These are phyloP conservation scores for Philereme vetulata DNA, from an alignment of 2,888 invertebrate species.

Conservation along the genomic window DNA sequence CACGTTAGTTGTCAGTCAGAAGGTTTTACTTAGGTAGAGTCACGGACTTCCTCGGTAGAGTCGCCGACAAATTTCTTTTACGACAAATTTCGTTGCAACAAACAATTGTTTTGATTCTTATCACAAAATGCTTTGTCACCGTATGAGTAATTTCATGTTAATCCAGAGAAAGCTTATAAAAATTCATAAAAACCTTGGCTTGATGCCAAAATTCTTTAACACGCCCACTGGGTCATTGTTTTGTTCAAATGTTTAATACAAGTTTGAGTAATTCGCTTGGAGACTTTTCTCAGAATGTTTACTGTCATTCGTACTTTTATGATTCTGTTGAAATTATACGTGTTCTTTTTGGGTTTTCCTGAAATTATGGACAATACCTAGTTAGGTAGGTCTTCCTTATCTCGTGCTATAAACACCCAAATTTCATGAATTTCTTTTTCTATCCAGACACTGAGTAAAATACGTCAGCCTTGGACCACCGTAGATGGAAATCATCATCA, in stretches of 20 bases:
- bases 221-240: conserved; percentile 25
- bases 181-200: conserved; percentile 44
- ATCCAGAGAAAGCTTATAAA: conserved; percentile 54
- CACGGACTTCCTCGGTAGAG: too few relatives aligned
- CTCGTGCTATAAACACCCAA: too few relatives aligned
- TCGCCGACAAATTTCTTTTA: background rate
- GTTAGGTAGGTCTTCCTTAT: too few relatives aligned
- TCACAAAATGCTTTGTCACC: conserved; percentile 23
- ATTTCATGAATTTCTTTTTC: too few relatives aligned
- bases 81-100: conserved; percentile 28
- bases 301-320: background rate
- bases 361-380: background rate
- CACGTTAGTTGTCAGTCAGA: background rate
- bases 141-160: conserved; percentile 40
- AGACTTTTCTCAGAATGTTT: conserved; percentile 6
- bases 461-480: too few relatives aligned
- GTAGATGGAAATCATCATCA: too few relatives aligned
- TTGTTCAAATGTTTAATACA: conserved; percentile 24
- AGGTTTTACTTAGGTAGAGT: background rate
- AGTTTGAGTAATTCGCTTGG: conserved; percentile 18
- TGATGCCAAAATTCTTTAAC: conserved; percentile 39
- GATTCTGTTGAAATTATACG: conserved; percentile 1
- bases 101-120: conserved; percentile 7
- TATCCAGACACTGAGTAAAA: too few relatives aligned
- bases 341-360: background rate